Evolutionary conservation across 30 jellyfish, hydroid and myxozoan genomes (phyloP).

Genomic region (Chironex yamaguchii): DNA sequence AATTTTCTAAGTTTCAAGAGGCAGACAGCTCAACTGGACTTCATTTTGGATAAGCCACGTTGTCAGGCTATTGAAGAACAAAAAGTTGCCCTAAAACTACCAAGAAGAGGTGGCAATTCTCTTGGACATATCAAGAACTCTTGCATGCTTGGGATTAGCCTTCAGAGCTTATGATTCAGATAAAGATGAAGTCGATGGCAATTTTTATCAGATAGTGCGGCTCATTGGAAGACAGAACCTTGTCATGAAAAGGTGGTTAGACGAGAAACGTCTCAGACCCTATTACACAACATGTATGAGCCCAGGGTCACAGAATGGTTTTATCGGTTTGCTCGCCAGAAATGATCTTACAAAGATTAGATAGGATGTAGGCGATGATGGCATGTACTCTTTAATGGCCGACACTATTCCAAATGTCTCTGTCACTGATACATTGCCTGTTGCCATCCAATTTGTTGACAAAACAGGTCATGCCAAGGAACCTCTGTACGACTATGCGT

Average conservation of each 20-base stretch:
- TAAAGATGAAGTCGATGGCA: slow-evolving; percentile 5
- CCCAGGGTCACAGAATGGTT: slow-evolving; percentile 1
- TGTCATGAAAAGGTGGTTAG: background rate
- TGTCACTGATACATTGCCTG: background rate
- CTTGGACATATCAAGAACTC: too few relatives aligned
- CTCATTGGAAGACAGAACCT: background rate
- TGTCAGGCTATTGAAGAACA: too few relatives aligned
- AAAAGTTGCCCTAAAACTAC: too few relatives aligned
- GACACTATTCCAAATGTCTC: background rate
- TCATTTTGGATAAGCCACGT: too few relatives aligned
- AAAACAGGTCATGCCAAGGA: background rate
- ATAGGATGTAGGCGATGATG: background rate
- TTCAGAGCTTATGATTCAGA: background rate
- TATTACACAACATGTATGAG: background rate
- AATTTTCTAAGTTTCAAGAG: too few relatives aligned
- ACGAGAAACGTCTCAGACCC: background rate
- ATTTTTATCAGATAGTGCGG: background rate
- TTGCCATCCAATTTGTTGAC: slow-evolving; percentile 13
- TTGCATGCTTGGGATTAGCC: slow-evolving; percentile 7
- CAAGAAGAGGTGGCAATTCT: too few relatives aligned
- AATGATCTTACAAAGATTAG: background rate
- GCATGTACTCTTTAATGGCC: background rate
- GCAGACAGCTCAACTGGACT: too few relatives aligned
- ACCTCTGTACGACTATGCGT: slow-evolving; percentile 39
- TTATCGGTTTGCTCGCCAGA: background rate